Evolutionary conservation across 2,113 vertebrate species (phyloP).

Genomic region (Lasiurus borealis): DNA sequence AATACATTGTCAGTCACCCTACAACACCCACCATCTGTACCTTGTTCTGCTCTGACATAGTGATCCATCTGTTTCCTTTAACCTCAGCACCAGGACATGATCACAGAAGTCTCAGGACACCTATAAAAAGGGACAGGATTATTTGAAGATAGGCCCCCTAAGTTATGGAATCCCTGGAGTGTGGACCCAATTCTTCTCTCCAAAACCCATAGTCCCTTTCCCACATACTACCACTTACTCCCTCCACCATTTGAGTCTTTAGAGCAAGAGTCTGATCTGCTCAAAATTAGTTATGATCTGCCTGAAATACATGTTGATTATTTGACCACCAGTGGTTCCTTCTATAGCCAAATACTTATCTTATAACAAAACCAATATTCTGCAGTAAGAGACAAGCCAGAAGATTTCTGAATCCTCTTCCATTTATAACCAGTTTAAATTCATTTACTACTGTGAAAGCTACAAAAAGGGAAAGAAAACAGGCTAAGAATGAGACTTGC

Average conservation of each 20-base stretch:
- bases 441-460: slow-evolving; percentile 64
- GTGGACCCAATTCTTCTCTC: not conserved
- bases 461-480: slow-evolving; percentile 12
- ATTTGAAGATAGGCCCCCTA: not conserved
- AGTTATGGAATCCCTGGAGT: not conserved
- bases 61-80: not conserved
- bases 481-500: slow-evolving; percentile 62
- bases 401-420: slow-evolving; percentile 16
- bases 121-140: not conserved
- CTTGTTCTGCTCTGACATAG: not conserved
- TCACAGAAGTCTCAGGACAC: not conserved
- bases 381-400: not conserved
- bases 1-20: not conserved
- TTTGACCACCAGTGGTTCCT: not conserved
- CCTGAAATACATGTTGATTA: not conserved
- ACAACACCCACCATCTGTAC: not conserved
- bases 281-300: not conserved
- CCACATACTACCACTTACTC: not conserved
- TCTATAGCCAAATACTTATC: not conserved
- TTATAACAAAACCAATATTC: slow-evolving; percentile 40
- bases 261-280: not conserved
- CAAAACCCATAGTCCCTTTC: not conserved
- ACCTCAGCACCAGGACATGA: not conserved
- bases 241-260: not conserved
- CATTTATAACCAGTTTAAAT: slow-evolving; percentile 53